phyloP scores from a whole-genome alignment of 2,888 invertebrate species.

The Poecilobothrus nobilitatus region DNA sequence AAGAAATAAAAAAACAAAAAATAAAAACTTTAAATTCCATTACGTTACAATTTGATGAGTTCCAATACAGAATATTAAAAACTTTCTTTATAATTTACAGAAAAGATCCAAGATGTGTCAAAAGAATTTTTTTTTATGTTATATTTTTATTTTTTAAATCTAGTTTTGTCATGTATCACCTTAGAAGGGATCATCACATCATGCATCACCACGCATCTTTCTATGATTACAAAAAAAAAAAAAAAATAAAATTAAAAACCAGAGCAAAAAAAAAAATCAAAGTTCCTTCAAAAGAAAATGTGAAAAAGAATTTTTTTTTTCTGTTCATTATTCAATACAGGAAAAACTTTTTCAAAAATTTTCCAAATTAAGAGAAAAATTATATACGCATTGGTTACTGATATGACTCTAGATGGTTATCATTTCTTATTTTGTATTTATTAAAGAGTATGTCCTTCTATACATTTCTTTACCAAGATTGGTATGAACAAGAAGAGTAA shows the following conservation, averaged over 20 bases:
- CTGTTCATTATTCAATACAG: neutral
- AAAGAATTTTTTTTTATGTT: neutral
- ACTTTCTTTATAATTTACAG: neutral
- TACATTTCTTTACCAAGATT: neutral
- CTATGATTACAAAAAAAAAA: neutral
- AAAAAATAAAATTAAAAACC: too few relatives aligned
- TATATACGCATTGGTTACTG: constrained; percentile 6
- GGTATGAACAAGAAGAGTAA: neutral
- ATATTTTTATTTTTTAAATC: neutral
- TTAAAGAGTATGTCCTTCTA: neutral
- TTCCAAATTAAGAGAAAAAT: neutral
- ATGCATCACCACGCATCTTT: constrained; percentile 1
- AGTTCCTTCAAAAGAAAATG: neutral
- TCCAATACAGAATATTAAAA: neutral
- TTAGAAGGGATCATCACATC: neutral
- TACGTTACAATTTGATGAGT: neutral
- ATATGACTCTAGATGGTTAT: constrained; percentile 3
- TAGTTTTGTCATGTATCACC: neutral
- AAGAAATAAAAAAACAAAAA: neutral
- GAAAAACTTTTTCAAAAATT: neutral
- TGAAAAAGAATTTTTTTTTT: neutral
- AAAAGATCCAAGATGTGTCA: neutral
- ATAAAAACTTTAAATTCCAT: neutral
- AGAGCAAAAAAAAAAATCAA: neutral
- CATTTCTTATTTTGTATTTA: neutral